Evolutionary conservation across 2,888 invertebrate genomes (phyloP).

Genomic region (Oasisia sp.): DNA sequence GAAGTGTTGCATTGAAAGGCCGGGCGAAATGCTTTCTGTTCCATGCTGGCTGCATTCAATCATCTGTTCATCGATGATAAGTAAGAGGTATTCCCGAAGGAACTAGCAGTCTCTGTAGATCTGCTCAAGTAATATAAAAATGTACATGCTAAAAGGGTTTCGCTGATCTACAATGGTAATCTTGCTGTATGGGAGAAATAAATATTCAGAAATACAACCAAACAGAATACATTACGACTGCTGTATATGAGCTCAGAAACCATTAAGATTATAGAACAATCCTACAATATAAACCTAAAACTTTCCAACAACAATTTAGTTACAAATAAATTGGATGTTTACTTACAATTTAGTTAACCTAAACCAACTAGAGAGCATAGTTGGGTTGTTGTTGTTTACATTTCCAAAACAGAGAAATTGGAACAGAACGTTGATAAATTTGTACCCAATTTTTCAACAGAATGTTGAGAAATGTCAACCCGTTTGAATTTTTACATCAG

Average conservation of each 20-base stretch:
- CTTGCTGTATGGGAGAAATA: not conserved
- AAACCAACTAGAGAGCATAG: not conserved
- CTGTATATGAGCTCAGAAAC: not conserved
- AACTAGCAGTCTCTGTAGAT: not conserved
- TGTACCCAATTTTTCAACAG: not conserved
- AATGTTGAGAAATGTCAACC: not conserved
- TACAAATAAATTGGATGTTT: not conserved
- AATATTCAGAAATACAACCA: not conserved
- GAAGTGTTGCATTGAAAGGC: not conserved
- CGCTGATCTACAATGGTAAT: not conserved
- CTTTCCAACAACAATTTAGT: not conserved
- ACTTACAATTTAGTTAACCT: not conserved
- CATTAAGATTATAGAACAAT: not conserved
- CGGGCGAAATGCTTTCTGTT: not conserved
- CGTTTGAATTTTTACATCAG: not conserved
- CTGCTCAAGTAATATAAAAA: not conserved
- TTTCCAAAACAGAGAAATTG: not conserved
- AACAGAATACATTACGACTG: not conserved
- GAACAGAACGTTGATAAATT: not conserved
- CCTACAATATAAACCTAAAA: not conserved
- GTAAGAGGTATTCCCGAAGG: not conserved
- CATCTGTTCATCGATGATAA: not conserved
- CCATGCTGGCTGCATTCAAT: constrained; percentile 1
- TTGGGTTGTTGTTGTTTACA: not conserved
- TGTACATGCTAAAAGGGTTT: not conserved